Evolutionary conservation across 2,113 vertebrate genomes (phyloP).

Genomic region (Pedetes capensis): DNA sequence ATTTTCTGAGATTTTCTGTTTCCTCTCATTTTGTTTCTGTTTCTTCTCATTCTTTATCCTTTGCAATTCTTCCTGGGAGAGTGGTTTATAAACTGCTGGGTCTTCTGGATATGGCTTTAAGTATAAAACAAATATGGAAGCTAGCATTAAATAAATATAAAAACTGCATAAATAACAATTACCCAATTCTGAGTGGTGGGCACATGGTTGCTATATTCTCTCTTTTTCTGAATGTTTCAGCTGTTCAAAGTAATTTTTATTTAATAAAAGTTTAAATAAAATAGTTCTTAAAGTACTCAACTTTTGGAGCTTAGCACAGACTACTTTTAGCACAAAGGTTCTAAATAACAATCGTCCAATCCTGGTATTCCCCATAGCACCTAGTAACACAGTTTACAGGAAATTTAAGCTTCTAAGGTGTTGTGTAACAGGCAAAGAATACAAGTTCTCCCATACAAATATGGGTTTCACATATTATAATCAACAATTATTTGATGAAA

Average conservation of each 20-base stretch:
- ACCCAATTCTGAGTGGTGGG: neutral
- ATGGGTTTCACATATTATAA: neutral
- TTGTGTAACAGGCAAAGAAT: neutral
- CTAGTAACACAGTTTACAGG: neutral
- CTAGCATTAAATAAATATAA: slow-evolving; percentile 39
- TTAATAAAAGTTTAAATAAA: slow-evolving; percentile 42
- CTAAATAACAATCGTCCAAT: neutral
- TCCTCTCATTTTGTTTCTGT: slow-evolving; percentile 99
- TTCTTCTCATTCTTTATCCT: slow-evolving; percentile 99
- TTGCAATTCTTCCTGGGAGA: slow-evolving; percentile 98
- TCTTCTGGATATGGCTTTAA: slow-evolving; percentile 98
- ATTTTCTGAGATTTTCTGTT: slow-evolving; percentile 99
- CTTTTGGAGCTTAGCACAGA: neutral
- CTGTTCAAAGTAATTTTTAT: slow-evolving; percentile 34
- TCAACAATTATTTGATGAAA: slow-evolving; percentile 36
- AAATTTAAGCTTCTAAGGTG: neutral
- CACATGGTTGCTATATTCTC: neutral
- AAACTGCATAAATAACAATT: slow-evolving; percentile 5
- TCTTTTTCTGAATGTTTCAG: neutral
- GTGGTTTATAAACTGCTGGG: slow-evolving; percentile 99
- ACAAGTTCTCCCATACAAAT: neutral
- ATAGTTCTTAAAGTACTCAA: neutral
- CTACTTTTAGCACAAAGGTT: neutral
- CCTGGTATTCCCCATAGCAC: neutral
- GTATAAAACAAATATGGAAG: slow-evolving; percentile 67